These are phyloP conservation scores for Drosophila mojavensis DNA, from an alignment of 1,140 invertebrate genomes.

Conservation along the genomic window DNA sequence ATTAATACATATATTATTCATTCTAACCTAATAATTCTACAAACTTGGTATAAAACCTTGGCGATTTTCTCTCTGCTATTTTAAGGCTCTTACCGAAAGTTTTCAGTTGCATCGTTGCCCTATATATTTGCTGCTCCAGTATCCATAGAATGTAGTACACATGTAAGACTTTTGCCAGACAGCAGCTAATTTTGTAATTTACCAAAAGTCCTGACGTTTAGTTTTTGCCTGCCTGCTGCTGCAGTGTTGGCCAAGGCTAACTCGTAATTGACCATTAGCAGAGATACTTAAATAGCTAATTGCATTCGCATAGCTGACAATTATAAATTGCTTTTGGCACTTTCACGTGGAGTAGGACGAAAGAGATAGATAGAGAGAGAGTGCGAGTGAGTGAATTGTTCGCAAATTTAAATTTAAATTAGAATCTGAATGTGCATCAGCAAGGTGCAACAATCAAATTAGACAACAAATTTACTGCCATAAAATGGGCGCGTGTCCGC, in stretches of 20 bases:
- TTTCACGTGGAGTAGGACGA: neutral
- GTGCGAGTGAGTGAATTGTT: constrained; percentile 12
- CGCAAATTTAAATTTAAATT: constrained; percentile 6
- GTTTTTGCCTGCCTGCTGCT: constrained; percentile 16
- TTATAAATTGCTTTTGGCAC: constrained; percentile 74
- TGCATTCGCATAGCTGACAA: constrained; percentile 75
- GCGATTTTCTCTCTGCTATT: no score
- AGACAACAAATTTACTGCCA: constrained; percentile 24
- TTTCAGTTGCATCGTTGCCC: neutral
- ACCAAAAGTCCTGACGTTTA: constrained; percentile 40
- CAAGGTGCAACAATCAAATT: constrained; percentile 43
- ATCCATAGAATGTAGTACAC: neutral
- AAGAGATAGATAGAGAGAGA: neutral
- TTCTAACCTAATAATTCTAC: no score
- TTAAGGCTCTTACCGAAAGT: no score
- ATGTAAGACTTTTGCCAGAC: constrained; percentile 14
- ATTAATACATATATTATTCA: no score
- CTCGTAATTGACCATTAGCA: constrained; percentile 71
- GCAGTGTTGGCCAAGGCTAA: constrained; percentile 28
- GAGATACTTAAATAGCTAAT: constrained; percentile 58
- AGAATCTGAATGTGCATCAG: constrained; percentile 14
- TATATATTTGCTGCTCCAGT: neutral
- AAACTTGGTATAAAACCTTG: no score
- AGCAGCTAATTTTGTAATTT: constrained; percentile 43
- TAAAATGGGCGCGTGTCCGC: constrained; percentile 6